Conservation (phyloP, 2,888 invertebrate genomes). For the Anodontia alba region DNA sequence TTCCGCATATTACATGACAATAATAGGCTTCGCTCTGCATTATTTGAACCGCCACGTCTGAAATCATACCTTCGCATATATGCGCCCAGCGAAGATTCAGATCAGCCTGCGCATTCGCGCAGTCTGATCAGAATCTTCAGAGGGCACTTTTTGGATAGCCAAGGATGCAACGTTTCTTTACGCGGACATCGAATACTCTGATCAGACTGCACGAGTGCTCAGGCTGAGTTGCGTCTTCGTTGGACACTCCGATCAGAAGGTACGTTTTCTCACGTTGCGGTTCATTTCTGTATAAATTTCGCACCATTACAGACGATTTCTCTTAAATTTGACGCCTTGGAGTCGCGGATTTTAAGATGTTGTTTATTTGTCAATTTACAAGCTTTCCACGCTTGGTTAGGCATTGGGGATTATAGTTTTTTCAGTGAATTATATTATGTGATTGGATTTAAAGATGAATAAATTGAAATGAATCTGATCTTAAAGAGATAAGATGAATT, state of each 20-base stretch:
- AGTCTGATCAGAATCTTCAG: too few species aligned
- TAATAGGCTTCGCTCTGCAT: neutral
- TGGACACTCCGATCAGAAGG: too few species aligned
- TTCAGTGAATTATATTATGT: constrained; percentile 14
- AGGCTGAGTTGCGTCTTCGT: too few species aligned
- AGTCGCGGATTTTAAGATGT: constrained; percentile 10
- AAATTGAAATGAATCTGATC: constrained; percentile 12
- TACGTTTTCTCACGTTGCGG: too few species aligned
- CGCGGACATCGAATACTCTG: too few species aligned
- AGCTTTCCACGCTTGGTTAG: constrained; percentile 13
- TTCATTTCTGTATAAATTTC: neutral
- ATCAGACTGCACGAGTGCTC: too few species aligned
- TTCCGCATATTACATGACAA: constrained; percentile 4
- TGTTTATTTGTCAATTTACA: constrained; percentile 13
- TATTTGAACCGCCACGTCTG: too few species aligned
- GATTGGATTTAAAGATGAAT: constrained; percentile 9
- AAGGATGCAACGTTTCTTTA: too few species aligned
- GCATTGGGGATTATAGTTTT: constrained; percentile 11
- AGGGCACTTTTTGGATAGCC: too few species aligned
- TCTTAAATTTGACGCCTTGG: constrained; percentile 7
- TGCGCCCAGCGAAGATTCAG: too few species aligned
- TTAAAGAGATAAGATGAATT: constrained; percentile 17
- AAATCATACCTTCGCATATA: too few species aligned
- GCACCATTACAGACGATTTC: constrained; percentile 3
- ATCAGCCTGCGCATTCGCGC: too few species aligned